Evolutionary conservation across 2,888 invertebrate species (phyloP).

Genomic region (Lumbricus terrestris): DNA sequence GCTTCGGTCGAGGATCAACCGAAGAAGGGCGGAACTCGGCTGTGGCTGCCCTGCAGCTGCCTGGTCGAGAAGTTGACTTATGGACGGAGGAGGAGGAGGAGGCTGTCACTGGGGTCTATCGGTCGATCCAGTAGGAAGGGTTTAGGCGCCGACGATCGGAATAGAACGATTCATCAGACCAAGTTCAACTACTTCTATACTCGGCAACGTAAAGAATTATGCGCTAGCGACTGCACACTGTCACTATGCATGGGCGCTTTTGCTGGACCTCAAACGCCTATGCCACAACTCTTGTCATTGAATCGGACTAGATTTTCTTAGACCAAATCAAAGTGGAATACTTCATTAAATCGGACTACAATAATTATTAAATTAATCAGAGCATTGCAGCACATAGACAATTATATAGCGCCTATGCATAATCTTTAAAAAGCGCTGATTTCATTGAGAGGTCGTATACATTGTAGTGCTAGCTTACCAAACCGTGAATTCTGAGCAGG

Average conservation of each 20-base stretch:
- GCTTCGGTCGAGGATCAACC: not conserved
- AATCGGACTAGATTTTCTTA: not conserved
- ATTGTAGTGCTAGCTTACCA: constrained; percentile 31
- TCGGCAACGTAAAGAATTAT: not conserved
- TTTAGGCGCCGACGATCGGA: not conserved
- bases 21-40: not conserved
- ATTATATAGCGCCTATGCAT: not conserved
- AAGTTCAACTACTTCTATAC: not conserved
- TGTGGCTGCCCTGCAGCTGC: not conserved
- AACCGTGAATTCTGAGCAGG: constrained; percentile 39
- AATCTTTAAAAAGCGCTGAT: not conserved
- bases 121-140: not conserved
- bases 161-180: not conserved
- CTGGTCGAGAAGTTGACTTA: not conserved
- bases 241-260: no score
- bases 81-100: no score
- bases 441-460: not conserved
- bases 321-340: not conserved
- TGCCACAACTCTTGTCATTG: not conserved
- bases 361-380: not conserved
- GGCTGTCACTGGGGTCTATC: not conserved
- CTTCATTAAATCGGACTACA: not conserved
- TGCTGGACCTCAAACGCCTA: no score
- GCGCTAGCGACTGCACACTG: not conserved
- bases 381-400: no score